These are phyloP conservation scores for Butastur rufipennis DNA, from an alignment of 2,113 vertebrate genomes.

Conservation along the genomic window DNA sequence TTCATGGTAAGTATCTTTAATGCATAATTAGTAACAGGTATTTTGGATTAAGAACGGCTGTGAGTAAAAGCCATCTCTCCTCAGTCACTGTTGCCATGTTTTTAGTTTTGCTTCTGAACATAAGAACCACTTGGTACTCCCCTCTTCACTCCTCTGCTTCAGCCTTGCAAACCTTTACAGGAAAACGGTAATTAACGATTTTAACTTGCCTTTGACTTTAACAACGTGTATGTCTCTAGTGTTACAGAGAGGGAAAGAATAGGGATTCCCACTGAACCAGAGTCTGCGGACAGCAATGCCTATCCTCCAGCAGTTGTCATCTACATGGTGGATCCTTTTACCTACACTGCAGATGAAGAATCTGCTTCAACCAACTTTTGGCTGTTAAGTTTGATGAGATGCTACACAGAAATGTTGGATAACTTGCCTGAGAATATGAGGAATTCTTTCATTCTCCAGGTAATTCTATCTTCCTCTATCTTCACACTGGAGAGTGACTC, in stretches of 20 bases:
- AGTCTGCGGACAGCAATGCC: constrained; percentile 84
- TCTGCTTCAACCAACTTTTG: constrained; percentile 86
- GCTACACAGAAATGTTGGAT: constrained; percentile 94
- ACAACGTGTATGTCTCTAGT: constrained; percentile 49
- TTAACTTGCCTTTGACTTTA: not conserved
- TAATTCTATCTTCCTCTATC: constrained; percentile 3
- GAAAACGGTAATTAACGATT: accelerated
- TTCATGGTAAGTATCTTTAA: not conserved
- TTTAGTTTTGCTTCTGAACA: not conserved
- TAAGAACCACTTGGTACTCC: not conserved
- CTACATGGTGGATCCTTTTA: constrained; percentile 95
- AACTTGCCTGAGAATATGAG: constrained; percentile 88
- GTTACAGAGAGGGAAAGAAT: constrained; percentile 87
- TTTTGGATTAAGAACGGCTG: not conserved
- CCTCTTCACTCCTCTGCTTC: not conserved
- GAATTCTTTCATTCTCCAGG: constrained; percentile 92
- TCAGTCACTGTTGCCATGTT: not conserved
- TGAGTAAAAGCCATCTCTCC: not conserved
- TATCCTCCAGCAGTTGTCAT: constrained; percentile 91
- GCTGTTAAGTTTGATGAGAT: constrained; percentile 91
- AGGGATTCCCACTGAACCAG: constrained; percentile 88
- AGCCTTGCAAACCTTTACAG: not conserved
- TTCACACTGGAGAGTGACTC: not conserved
- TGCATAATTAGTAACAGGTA: not conserved
- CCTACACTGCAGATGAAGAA: constrained; percentile 84